Base-by-base conservation (phyloP, 2,888 invertebrate genomes). In the Drosophila borborema region DNA sequence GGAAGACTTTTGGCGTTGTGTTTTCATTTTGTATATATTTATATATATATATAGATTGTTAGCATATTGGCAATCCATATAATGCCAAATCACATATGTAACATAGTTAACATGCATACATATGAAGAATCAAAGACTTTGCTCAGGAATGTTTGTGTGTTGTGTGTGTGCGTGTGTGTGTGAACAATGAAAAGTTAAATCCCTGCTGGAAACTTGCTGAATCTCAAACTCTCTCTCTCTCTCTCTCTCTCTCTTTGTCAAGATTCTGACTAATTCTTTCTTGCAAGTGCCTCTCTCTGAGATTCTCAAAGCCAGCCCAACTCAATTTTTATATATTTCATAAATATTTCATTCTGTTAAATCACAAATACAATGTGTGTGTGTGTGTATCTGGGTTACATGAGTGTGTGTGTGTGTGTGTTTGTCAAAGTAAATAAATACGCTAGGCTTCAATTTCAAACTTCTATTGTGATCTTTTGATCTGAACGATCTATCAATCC, bases 1-100 rank as follows among this genome's bases (percentile, higher is more conserved):
- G 91, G 91, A 91, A 91, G 91, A 91, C 91, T 85, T 90, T 91
- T 90, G 86, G 91, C 91, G 86, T 90, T 91, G 87, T 81, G 84
- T 89, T 82, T 80, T 79, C 71, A 75, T 77, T 80, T 77, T 67
- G 64, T 77, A 70, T 63, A 59, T 36, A 20, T 62, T 46, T 34
- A 38, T 66, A 68, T 73, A 49, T 70, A 31, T 61, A 45, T 54
- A 62, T 59, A 49, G 58, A 54, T 59, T 73, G 43, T 62, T 72
- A 59, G 23, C 40, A 20, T 54, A 45, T 60, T 31, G 65, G n/a
- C 64, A 61, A 64, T 60, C 68, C 60, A 53, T 67, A 74, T 55
- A 66, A 46, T 56, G 61, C 64, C 46, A 66, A 66, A 72, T 64
- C 65, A 62, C 55, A 67, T 61, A 62, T 59, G 46, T 46, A 49